phyloP scores from a whole-genome alignment of 2,888 invertebrate genomes.

The Malachius bipustulatus region DNA sequence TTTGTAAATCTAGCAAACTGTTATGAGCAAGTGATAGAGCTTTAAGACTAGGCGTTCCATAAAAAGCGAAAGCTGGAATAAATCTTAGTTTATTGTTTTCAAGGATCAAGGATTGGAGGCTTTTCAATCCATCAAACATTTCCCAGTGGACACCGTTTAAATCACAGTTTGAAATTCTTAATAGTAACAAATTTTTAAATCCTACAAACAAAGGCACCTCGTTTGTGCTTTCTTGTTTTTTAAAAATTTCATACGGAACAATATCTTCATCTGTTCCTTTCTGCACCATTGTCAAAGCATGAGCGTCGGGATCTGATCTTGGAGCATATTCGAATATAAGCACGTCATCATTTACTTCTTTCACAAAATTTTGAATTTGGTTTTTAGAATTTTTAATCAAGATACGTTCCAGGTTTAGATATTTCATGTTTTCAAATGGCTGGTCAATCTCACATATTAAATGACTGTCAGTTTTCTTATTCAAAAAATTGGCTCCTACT shows the following conservation, averaged over 20 bases:
- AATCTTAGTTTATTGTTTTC: slow-evolving; percentile 52
- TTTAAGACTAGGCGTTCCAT: slow-evolving; percentile 51
- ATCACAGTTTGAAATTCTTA: slow-evolving; percentile 48
- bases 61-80: slow-evolving; percentile 56
- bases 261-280: slow-evolving; percentile 41
- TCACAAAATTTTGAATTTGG: slow-evolving; percentile 35
- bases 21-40: slow-evolving; percentile 54
- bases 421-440: slow-evolving; percentile 37
- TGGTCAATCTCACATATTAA: slow-evolving; percentile 40
- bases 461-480: slow-evolving; percentile 26
- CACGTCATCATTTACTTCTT: slow-evolving; percentile 32
- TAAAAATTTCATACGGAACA: slow-evolving; percentile 51
- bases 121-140: slow-evolving; percentile 52
- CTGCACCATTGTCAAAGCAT: slow-evolving; percentile 30
- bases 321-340: slow-evolving; percentile 33
- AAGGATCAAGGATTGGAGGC: slow-evolving; percentile 48
- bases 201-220: slow-evolving; percentile 38
- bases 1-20: slow-evolving; percentile 48
- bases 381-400: slow-evolving; percentile 29
- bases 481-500: slow-evolving; percentile 40
- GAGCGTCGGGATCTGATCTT: slow-evolving; percentile 27
- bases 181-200: slow-evolving; percentile 42
- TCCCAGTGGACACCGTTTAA: slow-evolving; percentile 53
- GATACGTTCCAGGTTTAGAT: slow-evolving; percentile 42
- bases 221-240: slow-evolving; percentile 41